Base-by-base conservation (phyloP, 64 coral and sea anemone species). In the Actinia equina region DNA sequence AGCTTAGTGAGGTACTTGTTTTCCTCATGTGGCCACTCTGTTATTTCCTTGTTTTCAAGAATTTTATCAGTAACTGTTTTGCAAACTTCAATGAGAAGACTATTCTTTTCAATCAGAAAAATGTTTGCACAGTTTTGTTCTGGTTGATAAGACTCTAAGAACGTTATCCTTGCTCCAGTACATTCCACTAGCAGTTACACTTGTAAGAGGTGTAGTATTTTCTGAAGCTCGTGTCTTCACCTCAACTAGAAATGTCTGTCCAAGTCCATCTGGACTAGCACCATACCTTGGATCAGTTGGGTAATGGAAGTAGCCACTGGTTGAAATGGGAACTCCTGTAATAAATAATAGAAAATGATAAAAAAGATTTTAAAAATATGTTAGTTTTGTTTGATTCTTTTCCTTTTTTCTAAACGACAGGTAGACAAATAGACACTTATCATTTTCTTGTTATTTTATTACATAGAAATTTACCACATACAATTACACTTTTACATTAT, bases 231-330 rank as follows among this genome's bases (percentile, higher is more conserved):
- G 14, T 45, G 89, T 85, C 55, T 85, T 90, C 11, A 85, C 89
- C 54, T 90, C 69, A 51, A 90, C 22, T 9, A 62, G 59, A 77
- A 90, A 85, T 7, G 63, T 77, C 45, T 86, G 51, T 43, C 83
- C 71, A 86, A 86, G 65, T 57, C 89, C 70, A 91, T 91, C 89
- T 78, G 83, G 89, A 71, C 89, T 91, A 22, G 56, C 89, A 6
- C 89, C 89, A 79, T 91, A 91, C 54, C 89, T 71, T 59, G 25
- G 71, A 86, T 91, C 89, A 55, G 7, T 22, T 61, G 89, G 89
- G 43, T 91, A 69, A 61, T 91, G 55, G 67, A 91, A 86, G 12
- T 85, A 86, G 25, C 89, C 83, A 80, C 89, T 41, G 17, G 52
- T 19, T 86, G 89, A 86, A 26, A 91, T 61, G 67, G 86, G 63